phyloP scores from a whole-genome alignment of 2,113 vertebrate genomes.

The Lamprotornis superbus region DNA sequence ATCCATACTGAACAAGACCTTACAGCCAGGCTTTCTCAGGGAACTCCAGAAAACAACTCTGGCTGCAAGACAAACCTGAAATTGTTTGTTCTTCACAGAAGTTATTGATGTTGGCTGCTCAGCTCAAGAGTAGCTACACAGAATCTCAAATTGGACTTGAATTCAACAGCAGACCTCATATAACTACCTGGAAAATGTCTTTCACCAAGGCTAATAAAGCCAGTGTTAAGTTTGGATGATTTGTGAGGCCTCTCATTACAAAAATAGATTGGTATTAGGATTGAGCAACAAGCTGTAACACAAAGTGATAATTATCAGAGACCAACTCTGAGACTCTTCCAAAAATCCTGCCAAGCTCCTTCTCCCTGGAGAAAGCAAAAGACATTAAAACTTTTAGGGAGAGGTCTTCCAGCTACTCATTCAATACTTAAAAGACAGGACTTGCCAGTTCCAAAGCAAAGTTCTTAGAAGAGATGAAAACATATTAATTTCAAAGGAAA shows the following conservation, averaged over 20 bases:
- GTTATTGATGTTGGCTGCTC: neutral
- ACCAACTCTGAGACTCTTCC: neutral
- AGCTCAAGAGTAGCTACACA: neutral
- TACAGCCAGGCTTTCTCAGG: neutral
- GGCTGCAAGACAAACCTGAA: neutral
- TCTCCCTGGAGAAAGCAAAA: neutral
- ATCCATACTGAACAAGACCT: neutral
- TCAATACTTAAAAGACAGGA: neutral
- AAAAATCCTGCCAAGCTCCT: constrained; percentile 1
- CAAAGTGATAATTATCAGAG: neutral
- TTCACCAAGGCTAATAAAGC: neutral
- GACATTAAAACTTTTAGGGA: neutral
- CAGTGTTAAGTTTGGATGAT: neutral
- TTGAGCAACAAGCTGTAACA: constrained; percentile 5
- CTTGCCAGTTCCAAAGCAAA: neutral
- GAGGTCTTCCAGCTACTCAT: neutral
- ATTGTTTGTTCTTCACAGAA: neutral
- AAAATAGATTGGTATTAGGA: neutral
- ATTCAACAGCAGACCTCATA: neutral
- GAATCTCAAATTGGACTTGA: neutral
- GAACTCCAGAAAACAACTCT: neutral
- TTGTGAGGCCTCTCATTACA: neutral
- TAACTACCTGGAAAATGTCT: neutral
- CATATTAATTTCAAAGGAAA: neutral
- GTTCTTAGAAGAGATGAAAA: neutral